Base-by-base conservation (phyloP, 2,888 invertebrate genomes). In the Fragum fragum region DNA sequence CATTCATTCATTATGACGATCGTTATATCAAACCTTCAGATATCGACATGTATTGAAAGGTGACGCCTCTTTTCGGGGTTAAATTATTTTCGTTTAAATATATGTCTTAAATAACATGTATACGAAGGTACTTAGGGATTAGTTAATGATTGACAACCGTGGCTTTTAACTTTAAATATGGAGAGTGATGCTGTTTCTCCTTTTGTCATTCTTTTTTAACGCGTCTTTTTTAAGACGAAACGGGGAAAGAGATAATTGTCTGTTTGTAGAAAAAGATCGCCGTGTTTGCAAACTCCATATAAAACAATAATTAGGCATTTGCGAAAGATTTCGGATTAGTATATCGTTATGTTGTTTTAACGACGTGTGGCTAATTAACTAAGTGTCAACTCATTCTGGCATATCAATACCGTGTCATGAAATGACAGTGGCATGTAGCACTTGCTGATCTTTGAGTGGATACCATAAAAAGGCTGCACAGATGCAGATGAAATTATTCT, bases 361-460 rank as follows among this genome's bases (percentile, higher is more conserved):
- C 47, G 47, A 47, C 76, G 52, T 71, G 71, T 63, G 76, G 47
- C 71, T 71, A 76, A 76, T 71, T 70, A 76, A 36, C 52, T 42
- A 76, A 57, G 47, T 47, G 47, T 47, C 47, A 47, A 47, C 47
- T 47, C 47, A 47, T 47, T 47, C 47, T 47, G 47, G 47, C 47
- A 47, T 18, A 47, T 47, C n/a, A 47, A 47, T 47, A 47, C n/a
- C 47, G 47, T 47, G 47, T 47, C 47, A 47, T n/a, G 47, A 47
- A 47, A 47, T 47, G 47, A 47, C 47, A 47, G 47, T 47, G 47
- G 47, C 47, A 47, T 47, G 47, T 47, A 47, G 47, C 47, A 47
- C 47, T 47, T 47, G 47, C n/a, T 14, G 14, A 47, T 47, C 47
- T 47, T n/a, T 47, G 47, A 47, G 47, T 18, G 47, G 18, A 14